These are phyloP conservation scores for Acleris holmiana DNA, from an alignment of 2,888 invertebrate species.

Conservation along the genomic window DNA sequence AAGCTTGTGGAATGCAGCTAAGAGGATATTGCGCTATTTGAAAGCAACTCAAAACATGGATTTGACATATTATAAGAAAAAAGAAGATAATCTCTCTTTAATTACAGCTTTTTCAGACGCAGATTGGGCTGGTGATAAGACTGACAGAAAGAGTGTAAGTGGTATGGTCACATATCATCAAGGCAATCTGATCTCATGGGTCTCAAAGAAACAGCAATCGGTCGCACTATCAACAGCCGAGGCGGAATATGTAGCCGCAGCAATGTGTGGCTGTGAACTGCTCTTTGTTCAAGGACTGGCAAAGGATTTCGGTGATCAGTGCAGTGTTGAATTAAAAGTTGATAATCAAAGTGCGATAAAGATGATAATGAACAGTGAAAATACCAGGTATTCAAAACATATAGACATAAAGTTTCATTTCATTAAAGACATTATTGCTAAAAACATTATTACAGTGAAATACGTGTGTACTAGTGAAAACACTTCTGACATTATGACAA, in stretches of 20 bases:
- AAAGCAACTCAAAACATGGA: neutral
- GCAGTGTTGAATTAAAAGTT: neutral
- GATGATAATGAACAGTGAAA: neutral
- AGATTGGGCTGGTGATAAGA: neutral
- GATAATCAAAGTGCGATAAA: slow-evolving; percentile 11
- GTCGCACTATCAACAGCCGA: slow-evolving; percentile 9
- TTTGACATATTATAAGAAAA: neutral
- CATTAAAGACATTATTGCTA: neutral
- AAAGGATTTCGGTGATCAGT: neutral
- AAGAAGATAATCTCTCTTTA: neutral
- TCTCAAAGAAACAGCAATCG: slow-evolving; percentile 5
- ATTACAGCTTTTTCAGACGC: neutral
- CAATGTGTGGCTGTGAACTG: slow-evolving; percentile 4
- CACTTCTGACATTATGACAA: neutral
- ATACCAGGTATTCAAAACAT: neutral
- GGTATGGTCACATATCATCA: neutral
- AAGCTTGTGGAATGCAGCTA: neutral
- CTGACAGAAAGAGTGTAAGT: neutral
- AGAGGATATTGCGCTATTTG: neutral
- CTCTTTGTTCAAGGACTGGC: neutral
- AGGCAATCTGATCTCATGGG: neutral
- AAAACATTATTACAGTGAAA: neutral
- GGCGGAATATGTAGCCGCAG: slow-evolving; percentile 11
- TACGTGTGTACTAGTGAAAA: neutral
- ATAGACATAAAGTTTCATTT: neutral